Conservation (phyloP, 2,797 vertebrate species). For the Phaenicophaeus curvirostris region DNA sequence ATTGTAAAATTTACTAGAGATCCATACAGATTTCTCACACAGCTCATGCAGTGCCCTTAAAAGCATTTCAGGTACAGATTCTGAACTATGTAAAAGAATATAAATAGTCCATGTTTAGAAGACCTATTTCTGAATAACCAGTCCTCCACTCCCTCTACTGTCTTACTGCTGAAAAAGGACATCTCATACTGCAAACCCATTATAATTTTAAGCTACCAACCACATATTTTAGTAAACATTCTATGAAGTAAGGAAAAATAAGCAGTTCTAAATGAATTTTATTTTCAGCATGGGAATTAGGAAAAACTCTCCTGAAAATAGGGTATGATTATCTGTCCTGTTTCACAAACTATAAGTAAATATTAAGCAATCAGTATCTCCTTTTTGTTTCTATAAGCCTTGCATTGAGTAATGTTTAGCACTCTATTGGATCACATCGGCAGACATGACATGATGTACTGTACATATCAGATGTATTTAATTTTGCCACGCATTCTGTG, state of each 20-base stretch:
- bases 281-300: not conserved
- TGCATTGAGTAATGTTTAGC: conserved; percentile 1
- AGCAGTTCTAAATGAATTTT: not conserved
- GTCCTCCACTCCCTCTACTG: not conserved
- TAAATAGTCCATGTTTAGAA: not conserved
- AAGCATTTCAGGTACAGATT: not conserved
- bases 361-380: conserved; percentile 11
- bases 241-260: not conserved
- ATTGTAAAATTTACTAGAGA: not conserved
- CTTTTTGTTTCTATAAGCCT: conserved; percentile 6
- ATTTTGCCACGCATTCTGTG: conserved; percentile 40
- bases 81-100: not conserved
- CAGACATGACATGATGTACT: conserved; percentile 17
- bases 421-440: not conserved
- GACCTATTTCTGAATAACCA: not conserved
- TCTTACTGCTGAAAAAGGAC: not conserved
- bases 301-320: not conserved
- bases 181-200: not conserved
- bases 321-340: not conserved
- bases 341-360: not conserved
- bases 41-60: not conserved
- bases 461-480: conserved; percentile 26
- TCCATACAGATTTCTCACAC: not conserved
- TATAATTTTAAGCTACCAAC: not conserved
- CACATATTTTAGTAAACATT: not conserved